Evolutionary conservation across 2,113 vertebrate species (phyloP), one percentile per base, ranked within the genome.

Genomic region (Scomber scombrus): DNA sequence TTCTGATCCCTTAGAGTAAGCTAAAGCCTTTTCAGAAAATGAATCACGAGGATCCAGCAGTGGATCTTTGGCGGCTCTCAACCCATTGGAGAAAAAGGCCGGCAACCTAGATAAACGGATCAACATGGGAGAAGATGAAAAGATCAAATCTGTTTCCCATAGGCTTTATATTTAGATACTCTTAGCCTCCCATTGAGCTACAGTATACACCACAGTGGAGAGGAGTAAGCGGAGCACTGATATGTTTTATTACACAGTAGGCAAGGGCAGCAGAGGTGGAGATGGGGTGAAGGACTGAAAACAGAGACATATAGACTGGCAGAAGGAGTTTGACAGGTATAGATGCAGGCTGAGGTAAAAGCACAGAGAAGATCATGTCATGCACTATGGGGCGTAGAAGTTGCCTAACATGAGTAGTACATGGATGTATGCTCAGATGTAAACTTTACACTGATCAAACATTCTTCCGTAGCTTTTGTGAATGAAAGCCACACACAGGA

Each of bases 101-200:
- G 31, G 66, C 21, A 66, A 61, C 60, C 23, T 40, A 0, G 3
- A 65, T 18, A 50, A 71, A 50, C 5, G 4, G 58, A 55, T 80
- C 64, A 72, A 21, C 8, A 10, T 54, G 56, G 54, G 54, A 66
- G 69, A 71, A 62, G 71, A 63, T 40, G 54, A 65, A 74, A 56
- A 81, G 76, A 80, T 57, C 0, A 5, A 58, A 50, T 63, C 40
- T 1, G 18, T 56, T 56, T 78, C 66, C 72, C 49, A 45, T 60
- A 16, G 19, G 57, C 45, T 85, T 74, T 78, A 83, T 77, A 86
- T 87, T 82, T 66, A 71, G 78, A 71, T 57, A 69, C 69, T 81
- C 66, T 82, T 66, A 79, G 79, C 68, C 70, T 78, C 67, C 71
- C 12, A 47, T 50, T 60, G 74, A 68, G 77, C 29, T 47, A 51